These are phyloP conservation scores for Craniophora ligustri DNA, from an alignment of 2,888 invertebrate species.

Conservation along the genomic window DNA sequence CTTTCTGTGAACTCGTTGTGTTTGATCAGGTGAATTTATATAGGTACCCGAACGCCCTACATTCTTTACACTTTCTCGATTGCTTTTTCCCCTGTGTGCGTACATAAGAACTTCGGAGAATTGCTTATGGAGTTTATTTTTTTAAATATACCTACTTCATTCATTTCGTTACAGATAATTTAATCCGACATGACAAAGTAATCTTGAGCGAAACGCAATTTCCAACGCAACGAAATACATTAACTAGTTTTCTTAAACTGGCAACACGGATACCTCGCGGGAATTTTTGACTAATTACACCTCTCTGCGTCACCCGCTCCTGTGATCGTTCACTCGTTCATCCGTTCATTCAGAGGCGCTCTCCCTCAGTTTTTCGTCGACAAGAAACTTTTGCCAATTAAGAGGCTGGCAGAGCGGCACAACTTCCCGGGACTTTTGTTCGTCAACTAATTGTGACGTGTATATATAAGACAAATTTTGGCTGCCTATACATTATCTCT, in stretches of 20 bases:
- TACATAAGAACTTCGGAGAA: slow-evolving; percentile 23
- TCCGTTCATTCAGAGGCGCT: slow-evolving; percentile 68
- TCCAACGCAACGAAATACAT: slow-evolving; percentile 28
- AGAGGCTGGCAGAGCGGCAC: slow-evolving; percentile 66
- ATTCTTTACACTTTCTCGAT: slow-evolving; percentile 50
- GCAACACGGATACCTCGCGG: slow-evolving; percentile 59
- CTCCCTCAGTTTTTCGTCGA: slow-evolving; percentile 65
- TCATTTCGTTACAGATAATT: slow-evolving; percentile 6
- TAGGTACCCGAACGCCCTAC: slow-evolving; percentile 36
- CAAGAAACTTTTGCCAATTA: slow-evolving; percentile 74
- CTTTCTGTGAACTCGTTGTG: slow-evolving; percentile 43
- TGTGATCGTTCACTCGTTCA: slow-evolving; percentile 75
- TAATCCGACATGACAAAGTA: slow-evolving; percentile 5
- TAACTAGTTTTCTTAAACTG: slow-evolving; percentile 30
- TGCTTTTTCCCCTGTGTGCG: slow-evolving; percentile 43
- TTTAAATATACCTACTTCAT: not conserved
- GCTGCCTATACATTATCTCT: slow-evolving; percentile 65
- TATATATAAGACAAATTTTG: slow-evolving; percentile 64
- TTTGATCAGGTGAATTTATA: slow-evolving; percentile 57
- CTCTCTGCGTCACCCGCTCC: slow-evolving; percentile 59
- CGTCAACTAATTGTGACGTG: slow-evolving; percentile 69
- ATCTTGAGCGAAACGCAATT: slow-evolving; percentile 26
- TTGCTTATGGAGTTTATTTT: slow-evolving; percentile 5
- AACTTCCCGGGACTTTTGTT: slow-evolving; percentile 69
- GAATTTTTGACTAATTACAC: slow-evolving; percentile 76